Conservation (phyloP, 2,113 vertebrate species). For the Microcebus ravelobensis region DNA sequence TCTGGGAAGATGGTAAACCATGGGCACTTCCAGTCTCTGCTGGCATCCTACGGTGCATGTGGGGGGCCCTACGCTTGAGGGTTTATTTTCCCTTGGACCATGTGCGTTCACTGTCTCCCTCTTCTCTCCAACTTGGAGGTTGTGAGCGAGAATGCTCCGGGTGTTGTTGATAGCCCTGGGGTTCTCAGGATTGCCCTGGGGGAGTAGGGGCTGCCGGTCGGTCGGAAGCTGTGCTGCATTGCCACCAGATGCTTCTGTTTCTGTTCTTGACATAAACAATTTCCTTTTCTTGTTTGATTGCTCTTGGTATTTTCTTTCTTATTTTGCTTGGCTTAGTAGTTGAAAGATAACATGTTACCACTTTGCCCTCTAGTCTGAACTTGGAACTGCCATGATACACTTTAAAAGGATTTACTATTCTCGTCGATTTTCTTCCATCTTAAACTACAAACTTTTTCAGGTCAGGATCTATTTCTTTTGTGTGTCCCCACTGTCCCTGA, state of each 20-base stretch:
- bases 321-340: not conserved
- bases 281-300: not conserved
- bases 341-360: not conserved
- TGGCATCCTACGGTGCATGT: not conserved
- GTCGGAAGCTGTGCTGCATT: not conserved
- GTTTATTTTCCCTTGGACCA: not conserved
- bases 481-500: not conserved
- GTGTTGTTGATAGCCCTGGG: not conserved
- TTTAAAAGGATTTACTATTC: conserved; percentile 3
- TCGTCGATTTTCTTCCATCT: not conserved
- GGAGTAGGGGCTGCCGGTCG: too few relatives aligned
- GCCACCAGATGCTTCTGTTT: not conserved
- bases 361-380: not conserved
- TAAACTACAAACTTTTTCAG: not conserved
- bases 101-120: not conserved
- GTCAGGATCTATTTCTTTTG: not conserved
- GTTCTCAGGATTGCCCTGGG: not conserved
- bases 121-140: not conserved
- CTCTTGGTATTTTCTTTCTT: not conserved
- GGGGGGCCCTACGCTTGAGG: not conserved
- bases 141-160: not conserved
- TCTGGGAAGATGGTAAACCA: not conserved
- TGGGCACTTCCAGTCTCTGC: not conserved
- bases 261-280: not conserved
- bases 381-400: not conserved